Conservation (phyloP, 2,797 vertebrate genomes). For the Okamejei kenojei region DNA sequence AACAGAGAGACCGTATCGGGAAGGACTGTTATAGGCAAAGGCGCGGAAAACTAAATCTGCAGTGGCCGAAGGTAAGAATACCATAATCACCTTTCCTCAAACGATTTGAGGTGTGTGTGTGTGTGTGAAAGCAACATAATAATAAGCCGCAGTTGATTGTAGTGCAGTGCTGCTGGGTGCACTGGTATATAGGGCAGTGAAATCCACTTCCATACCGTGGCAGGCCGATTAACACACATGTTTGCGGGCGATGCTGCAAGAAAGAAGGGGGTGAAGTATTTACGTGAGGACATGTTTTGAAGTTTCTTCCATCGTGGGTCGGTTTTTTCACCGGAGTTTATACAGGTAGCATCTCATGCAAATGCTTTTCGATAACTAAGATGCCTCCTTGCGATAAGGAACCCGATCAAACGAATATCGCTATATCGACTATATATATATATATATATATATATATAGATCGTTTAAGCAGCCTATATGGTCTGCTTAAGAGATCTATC, state of each 20-base stretch:
- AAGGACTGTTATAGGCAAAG: background rate
- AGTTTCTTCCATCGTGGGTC: background rate
- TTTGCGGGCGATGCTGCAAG: background rate
- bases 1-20: conserved; percentile 49
- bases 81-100: conserved; percentile 50
- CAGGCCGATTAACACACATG: no score
- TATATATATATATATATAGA: no score
- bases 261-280: background rate
- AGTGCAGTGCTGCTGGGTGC: background rate
- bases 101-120: conserved; percentile 50
- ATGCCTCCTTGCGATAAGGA: background rate
- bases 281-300: background rate
- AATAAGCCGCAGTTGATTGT: background rate
- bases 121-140: background rate
- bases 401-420: no score
- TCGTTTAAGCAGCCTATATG: no score
- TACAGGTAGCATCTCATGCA: background rate
- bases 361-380: background rate
- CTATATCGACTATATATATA: no score
- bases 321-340: background rate
- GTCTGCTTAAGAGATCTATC: background rate
- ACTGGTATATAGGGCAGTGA: background rate
- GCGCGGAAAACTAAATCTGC: background rate
- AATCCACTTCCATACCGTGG: background rate
- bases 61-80: conserved; percentile 53